Base-by-base conservation (phyloP, 2,888 invertebrate species). In the Steinernema carpocapsae region DNA sequence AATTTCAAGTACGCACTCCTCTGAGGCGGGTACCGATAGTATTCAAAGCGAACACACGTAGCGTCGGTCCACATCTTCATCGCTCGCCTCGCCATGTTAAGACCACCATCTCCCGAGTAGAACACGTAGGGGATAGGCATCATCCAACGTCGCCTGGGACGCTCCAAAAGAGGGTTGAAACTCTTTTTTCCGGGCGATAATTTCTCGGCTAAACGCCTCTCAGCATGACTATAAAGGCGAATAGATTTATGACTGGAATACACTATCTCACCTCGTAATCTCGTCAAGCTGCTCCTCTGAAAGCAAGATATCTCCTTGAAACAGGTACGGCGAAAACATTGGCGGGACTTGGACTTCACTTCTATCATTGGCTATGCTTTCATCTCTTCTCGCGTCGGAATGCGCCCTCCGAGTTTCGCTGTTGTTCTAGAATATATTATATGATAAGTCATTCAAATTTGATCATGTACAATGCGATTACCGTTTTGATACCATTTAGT, bases 41-140 rank as follows among this genome's bases (percentile, higher is more conserved):
- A 37, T 32, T 64, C 64, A 37, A 64, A 64, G 17, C 64, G 64
- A 1, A 64, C 64, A 64, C 64, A 64, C 10, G 64, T 64, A 26
- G 29, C 26, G 6, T 64, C 64, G 1, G 64, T 32, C 64, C 64
- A 64, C 14, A 64, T 10, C n/a, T 32, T 22, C 64, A 64, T 64
- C 12, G 29, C 64, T 32, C 32, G 29, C 17, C 29, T 64, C 14
- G 29, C 32, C 64, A 64, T 64, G 1, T 64, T 6, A 1, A 64
- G 29, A 17, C 64, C 64, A 3, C 64, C 64, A 29, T 64, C 64
- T 6, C 29, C 64, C 1, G 29, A 64, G 12, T 26, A 26, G 19
- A n/a, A 64, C 6, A 22, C 4, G 32, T 64, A 64, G 7, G 32
- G 64, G 29, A 64, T 64, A 17, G 64, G 64, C 64, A 64, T 64